A percentile compares a stretch with the other conserved stretches of the same genome.
Evolutionary conservation across 2,797 vertebrate genomes (phyloP).

Genomic region (Sebastes steindachneri): DNA sequence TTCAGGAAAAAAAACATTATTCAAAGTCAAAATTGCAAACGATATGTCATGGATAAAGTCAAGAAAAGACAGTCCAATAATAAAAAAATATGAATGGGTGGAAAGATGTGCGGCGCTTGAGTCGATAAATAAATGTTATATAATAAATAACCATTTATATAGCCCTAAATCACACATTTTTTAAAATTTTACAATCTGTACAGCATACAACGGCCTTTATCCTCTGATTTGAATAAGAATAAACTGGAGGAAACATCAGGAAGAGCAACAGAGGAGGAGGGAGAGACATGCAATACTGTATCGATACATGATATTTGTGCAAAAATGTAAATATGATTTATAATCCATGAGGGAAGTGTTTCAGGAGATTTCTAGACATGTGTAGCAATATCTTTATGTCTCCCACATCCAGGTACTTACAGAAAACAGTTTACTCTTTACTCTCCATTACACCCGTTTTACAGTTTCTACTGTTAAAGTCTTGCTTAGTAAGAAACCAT

Average conservation of each 20-base stretch:
- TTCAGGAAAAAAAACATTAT: not conserved
- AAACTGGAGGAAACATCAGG: no score
- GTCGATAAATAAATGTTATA: not conserved
- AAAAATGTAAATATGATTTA: not conserved
- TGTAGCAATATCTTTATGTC: not conserved
- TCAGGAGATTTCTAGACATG: constrained; percentile 4
- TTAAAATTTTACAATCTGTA: no score
- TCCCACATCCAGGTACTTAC: constrained; percentile 32
- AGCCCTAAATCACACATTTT: not conserved
- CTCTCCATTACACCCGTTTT: not conserved
- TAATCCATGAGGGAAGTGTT: not conserved
- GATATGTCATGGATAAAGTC: not conserved
- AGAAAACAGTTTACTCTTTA: not conserved
- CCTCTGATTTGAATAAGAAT: no score
- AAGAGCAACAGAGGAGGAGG: no score
- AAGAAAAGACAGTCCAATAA: not conserved
- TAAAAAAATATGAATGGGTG: not conserved
- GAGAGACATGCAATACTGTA: not conserved
- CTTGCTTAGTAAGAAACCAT: not conserved
- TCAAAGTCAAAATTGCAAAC: not conserved
- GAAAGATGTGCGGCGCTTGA: not conserved
- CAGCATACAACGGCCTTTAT: no score
- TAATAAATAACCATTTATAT: not conserved
- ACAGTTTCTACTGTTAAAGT: not conserved
- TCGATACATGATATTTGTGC: not conserved